Conservation (phyloP, 1,140 invertebrate genomes). For the Fopius arisanus region DNA sequence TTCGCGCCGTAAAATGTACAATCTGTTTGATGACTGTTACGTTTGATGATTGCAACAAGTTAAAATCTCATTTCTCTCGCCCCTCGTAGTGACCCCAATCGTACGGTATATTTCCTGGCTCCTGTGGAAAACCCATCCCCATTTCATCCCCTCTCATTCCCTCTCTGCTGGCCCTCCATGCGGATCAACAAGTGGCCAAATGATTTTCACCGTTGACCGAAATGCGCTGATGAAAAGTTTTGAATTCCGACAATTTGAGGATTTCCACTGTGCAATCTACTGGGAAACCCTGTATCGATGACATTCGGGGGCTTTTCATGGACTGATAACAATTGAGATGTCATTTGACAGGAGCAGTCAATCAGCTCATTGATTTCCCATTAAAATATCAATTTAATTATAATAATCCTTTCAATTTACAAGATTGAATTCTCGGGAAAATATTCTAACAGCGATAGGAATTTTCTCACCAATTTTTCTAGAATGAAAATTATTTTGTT, state of each 20-base stretch:
- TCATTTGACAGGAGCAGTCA: too few relatives aligned
- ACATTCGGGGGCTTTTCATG: too few relatives aligned
- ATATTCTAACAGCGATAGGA: too few relatives aligned
- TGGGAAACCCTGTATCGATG: too few relatives aligned
- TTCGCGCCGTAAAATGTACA: constrained; percentile 39
- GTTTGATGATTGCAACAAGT: constrained; percentile 64
- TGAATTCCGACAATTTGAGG: background rate
- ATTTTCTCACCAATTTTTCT: too few relatives aligned
- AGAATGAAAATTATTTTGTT: too few relatives aligned
- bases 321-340: too few relatives aligned
- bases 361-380: too few relatives aligned
- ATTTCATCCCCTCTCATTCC: background rate
- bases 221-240: constrained; percentile 7
- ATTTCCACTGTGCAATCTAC: background rate
- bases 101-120: background rate
- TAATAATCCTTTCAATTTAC: too few relatives aligned
- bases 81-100: constrained; percentile 27
- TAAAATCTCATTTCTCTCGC: constrained; percentile 42
- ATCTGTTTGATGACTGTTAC: constrained; percentile 62
- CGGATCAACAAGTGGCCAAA: constrained; percentile 63
- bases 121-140: constrained; percentile 38
- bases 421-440: too few relatives aligned
- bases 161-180: constrained; percentile 33
- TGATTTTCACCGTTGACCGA: constrained; percentile 46
- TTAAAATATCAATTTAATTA: too few relatives aligned